phyloP scores from a whole-genome alignment of 1,140 invertebrate genomes.

The Polyergus mexicanus region DNA sequence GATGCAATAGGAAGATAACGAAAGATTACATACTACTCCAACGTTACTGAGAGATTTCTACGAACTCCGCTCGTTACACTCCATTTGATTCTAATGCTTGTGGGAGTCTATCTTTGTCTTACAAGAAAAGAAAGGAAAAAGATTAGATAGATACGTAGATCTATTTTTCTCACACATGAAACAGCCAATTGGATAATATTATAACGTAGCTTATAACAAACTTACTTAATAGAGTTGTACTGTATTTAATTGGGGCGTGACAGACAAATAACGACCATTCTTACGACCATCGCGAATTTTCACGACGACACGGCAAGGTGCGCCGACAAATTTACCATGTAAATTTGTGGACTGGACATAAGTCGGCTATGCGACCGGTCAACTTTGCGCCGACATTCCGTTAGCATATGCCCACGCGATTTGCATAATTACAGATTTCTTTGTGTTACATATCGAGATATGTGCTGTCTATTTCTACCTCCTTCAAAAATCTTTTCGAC shows the following conservation, averaged over 20 bases:
- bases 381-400: background rate
- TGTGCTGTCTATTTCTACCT: background rate
- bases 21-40: constrained; percentile 51
- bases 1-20: constrained; percentile 67
- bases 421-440: constrained; percentile 41
- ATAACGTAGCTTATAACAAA: too few relatives aligned
- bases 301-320: background rate
- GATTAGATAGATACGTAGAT: background rate
- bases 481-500: background rate
- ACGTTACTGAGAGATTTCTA: constrained; percentile 11
- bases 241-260: background rate
- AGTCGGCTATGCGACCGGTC: background rate
- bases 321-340: constrained; percentile 50
- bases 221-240: background rate
- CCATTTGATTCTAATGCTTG: constrained; percentile 35
- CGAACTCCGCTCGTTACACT: background rate
- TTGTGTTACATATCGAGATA: background rate
- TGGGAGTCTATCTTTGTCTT: background rate
- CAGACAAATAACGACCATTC: background rate
- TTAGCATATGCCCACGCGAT: constrained; percentile 37
- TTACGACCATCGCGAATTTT: background rate
- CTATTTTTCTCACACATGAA: background rate
- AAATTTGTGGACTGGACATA: constrained; percentile 36
- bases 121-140: background rate
- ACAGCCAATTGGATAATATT: background rate